These are phyloP conservation scores for Dioctria rufipes DNA, from an alignment of 2,888 invertebrate species.

Conservation along the genomic window DNA sequence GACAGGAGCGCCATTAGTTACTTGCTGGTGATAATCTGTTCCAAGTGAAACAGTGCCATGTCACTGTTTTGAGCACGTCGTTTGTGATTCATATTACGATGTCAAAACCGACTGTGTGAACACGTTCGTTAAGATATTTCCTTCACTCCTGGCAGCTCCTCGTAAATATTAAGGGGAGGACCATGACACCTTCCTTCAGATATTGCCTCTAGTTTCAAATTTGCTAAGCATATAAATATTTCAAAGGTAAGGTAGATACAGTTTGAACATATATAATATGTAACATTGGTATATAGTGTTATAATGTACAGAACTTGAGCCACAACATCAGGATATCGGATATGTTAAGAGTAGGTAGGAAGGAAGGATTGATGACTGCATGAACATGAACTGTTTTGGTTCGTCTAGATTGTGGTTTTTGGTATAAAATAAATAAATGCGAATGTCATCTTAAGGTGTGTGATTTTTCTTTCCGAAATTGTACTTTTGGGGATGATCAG, in stretches of 20 bases:
- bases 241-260: slow-evolving; percentile 6
- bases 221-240: not conserved
- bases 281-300: too few species aligned
- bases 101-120: slow-evolving; percentile 29
- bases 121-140: not conserved
- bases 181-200: slow-evolving; percentile 27
- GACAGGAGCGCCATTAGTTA: slow-evolving; percentile 9
- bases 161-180: not conserved
- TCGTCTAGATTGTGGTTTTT: not conserved
- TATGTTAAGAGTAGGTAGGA: not conserved
- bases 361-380: slow-evolving; percentile 27
- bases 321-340: too few species aligned
- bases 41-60: slow-evolving; percentile 3
- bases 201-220: slow-evolving; percentile 3
- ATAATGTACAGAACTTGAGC: too few species aligned
- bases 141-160: not conserved
- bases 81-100: slow-evolving; percentile 13
- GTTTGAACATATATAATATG: too few species aligned
- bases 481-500: slow-evolving; percentile 1
- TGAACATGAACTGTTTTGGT: slow-evolving; percentile 8
- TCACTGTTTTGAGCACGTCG: slow-evolving; percentile 27
- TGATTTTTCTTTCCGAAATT: slow-evolving; percentile 22
- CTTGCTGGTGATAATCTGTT: not conserved
- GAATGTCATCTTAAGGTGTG: slow-evolving; percentile 10
- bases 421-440: not conserved